phyloP scores from a whole-genome alignment of 2,888 invertebrate genomes.

The Neria commutata region DNA sequence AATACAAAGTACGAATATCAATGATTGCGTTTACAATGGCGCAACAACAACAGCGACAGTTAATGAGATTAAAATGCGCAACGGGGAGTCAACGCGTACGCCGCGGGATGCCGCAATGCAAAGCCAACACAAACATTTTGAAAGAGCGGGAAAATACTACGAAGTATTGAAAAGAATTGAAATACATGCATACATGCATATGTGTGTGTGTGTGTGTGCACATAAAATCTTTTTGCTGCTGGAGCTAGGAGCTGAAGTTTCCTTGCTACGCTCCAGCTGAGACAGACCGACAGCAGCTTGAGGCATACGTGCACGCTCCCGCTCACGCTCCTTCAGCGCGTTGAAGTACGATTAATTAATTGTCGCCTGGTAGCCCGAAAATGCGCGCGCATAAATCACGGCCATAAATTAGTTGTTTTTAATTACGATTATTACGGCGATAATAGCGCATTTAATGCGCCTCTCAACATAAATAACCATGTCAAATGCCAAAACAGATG shows the following conservation, averaged over 20 bases:
- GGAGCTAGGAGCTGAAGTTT: too few relatives aligned
- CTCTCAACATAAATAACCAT: constrained; percentile 58
- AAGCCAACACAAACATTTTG: background rate
- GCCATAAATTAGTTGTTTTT: constrained; percentile 57
- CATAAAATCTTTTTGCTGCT: background rate
- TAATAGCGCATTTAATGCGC: constrained; percentile 57
- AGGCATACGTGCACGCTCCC: background rate
- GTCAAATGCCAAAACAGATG: constrained; percentile 54
- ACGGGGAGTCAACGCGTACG: constrained; percentile 31
- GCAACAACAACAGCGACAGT: constrained; percentile 36
- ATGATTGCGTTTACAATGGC: constrained; percentile 1
- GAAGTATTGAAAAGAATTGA: too few relatives aligned
- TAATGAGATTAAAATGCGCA: constrained; percentile 53
- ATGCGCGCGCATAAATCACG: constrained; percentile 48
- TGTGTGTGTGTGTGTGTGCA: background rate
- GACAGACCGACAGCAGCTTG: too few relatives aligned
- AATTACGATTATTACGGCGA: constrained; percentile 58
- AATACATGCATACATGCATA: background rate
- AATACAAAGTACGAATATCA: background rate
- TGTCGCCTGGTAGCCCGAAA: constrained; percentile 20
- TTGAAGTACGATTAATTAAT: constrained; percentile 1
- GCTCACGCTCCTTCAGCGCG: background rate
- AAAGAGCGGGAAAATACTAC: background rate
- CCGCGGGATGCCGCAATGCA: background rate
- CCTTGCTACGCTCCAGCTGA: too few relatives aligned